Base-by-base conservation (phyloP, 2,888 invertebrate species). In the Drosophila bunnanda region DNA sequence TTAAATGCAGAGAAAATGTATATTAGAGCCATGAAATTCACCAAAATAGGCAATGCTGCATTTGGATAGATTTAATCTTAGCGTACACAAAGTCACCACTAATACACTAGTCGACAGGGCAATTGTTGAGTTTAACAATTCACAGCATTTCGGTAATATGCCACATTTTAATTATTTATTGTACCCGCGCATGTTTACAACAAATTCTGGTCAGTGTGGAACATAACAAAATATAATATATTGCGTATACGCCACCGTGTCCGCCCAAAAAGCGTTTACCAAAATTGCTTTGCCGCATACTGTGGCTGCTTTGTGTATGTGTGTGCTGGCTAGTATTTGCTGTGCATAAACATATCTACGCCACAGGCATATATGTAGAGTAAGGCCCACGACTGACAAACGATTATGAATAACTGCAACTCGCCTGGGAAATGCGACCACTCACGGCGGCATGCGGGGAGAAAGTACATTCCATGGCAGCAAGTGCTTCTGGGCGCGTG, bases 371-470 rank as follows among this genome's bases (percentile, higher is more conserved):
- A 1, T 38, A 20, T 39, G 10, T 13, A 20, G 2, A 22, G 15
- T 48, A 12, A 30, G 12, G 17, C 32, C 44, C 41, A 22, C 30
- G 75, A 76, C 72, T 76, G 77, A 77, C 87, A 83, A 83, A 88
- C 85, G 80, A 82, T 88, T 88, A 88, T 88, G 80, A 89, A 85
- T 87, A 85, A 78, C 85, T 82, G 70, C 57, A 61, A 41, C 53
- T 28, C 28, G 57, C 54, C 57, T 36, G 56, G 74, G 57, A 65
- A 48, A 72, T 43, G 44, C 53, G 52, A 58, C 52, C 64, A 71
- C 71, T 73, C 58, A 41, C 39, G 25, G 38, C 13, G 36, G 71
- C 15, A 17, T 52, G 17, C 32, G 53, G 34, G 22, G 22, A 20
- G 50, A 20, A n/a, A 53, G 20, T 38, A 32, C 20, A 20, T 50